phyloP scores from a whole-genome alignment of 2,888 invertebrate species.

The Pyrgus malvae region DNA sequence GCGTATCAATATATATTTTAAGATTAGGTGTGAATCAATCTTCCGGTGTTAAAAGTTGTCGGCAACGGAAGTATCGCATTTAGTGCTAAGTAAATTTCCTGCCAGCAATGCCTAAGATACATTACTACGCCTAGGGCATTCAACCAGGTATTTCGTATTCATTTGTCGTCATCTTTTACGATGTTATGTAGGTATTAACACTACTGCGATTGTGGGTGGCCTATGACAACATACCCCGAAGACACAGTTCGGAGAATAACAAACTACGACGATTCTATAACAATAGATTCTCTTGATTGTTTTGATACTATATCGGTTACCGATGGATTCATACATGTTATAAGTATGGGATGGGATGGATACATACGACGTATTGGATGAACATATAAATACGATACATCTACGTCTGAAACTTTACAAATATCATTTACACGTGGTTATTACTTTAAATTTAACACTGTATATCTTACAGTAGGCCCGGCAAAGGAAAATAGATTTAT shows the following conservation, averaged over 20 bases:
- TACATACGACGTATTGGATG: too few species aligned
- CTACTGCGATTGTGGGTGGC: conserved; percentile 51
- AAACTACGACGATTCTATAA: conserved; percentile 50
- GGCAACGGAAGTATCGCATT: conserved; percentile 4
- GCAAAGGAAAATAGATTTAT: too few species aligned
- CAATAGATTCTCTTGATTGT: conserved; percentile 7
- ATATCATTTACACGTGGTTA: too few species aligned
- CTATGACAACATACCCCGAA: conserved; percentile 48
- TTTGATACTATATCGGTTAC: neutral
- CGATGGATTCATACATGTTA: too few species aligned
- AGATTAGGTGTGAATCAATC: too few species aligned
- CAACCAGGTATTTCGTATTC: conserved; percentile 53
- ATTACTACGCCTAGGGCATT: conserved; percentile 31
- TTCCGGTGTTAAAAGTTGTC: too few species aligned
- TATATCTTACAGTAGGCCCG: too few species aligned
- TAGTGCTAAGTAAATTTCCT: conserved; percentile 6
- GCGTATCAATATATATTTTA: neutral
- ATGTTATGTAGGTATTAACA: conserved; percentile 44
- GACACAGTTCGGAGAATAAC: conserved; percentile 60
- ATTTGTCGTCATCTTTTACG: conserved; percentile 50
- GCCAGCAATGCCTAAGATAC: conserved; percentile 6
- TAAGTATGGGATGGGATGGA: too few species aligned
- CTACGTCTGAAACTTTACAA: too few species aligned
- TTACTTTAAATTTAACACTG: too few species aligned
- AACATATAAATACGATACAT: too few species aligned